Conservation (phyloP, 2,113 vertebrate genomes). For the Paramisgurnus dabryanus region DNA sequence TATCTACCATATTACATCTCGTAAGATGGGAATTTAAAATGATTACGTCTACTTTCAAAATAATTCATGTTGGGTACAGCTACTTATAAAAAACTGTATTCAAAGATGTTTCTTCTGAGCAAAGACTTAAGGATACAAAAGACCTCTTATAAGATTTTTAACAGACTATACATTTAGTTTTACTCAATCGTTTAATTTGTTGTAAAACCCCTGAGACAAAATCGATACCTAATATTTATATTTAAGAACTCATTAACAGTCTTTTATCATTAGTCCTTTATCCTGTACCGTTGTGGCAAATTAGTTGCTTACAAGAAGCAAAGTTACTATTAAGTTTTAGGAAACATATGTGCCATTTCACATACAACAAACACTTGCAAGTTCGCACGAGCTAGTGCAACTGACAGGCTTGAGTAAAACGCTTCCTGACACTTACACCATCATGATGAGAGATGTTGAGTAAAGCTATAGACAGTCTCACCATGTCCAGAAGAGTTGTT, state of each 20-base stretch:
- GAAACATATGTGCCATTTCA: slow-evolving; percentile 68
- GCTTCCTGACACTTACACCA: slow-evolving; percentile 67
- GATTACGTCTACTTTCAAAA: no score
- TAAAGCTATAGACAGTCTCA: slow-evolving; percentile 64
- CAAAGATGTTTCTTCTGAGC: no score
- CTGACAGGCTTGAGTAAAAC: slow-evolving; percentile 59
- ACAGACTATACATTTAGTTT: no score
- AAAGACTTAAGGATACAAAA: no score
- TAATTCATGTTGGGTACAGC: no score
- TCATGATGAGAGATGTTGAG: slow-evolving; percentile 61
- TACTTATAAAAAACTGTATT: no score
- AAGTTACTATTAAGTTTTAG: slow-evolving; percentile 55
- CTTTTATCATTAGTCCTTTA: neutral
- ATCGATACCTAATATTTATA: no score
- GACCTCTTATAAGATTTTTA: no score
- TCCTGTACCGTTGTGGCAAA: neutral
- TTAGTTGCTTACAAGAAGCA: slow-evolving; percentile 7
- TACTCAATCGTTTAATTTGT: no score
- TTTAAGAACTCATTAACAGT: no score
- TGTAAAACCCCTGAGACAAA: no score
- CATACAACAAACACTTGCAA: slow-evolving; percentile 67
- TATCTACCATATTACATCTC: slow-evolving; percentile 5
- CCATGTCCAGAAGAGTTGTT: slow-evolving; percentile 64
- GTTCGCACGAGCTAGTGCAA: slow-evolving; percentile 67
- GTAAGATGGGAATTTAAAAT: neutral